Conservation (phyloP, 2,113 vertebrate species). For the Mus spicilegus region DNA sequence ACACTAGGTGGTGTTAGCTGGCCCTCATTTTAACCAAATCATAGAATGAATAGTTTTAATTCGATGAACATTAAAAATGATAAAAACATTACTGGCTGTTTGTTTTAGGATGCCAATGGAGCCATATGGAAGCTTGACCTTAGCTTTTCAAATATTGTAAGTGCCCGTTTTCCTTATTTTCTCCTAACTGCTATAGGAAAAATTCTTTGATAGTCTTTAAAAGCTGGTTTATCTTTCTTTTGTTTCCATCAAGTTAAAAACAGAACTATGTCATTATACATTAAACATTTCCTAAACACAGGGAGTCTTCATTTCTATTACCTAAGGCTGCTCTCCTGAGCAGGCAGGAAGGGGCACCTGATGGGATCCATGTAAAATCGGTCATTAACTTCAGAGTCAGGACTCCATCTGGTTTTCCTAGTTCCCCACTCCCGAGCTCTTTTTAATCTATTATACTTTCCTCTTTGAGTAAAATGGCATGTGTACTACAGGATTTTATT, state of each 20-base stretch:
- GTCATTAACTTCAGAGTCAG: background rate
- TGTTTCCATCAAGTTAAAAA: conserved; percentile 26
- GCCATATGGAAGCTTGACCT: conserved; percentile 97
- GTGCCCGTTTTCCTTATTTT: conserved; percentile 71
- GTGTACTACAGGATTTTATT: background rate
- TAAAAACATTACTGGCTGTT: conserved; percentile 7
- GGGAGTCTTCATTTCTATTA: background rate
- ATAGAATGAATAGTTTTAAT: conserved; percentile 47
- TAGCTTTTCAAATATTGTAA: conserved; percentile 94
- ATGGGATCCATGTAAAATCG: background rate
- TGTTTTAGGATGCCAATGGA: conserved; percentile 92
- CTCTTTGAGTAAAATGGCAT: background rate
- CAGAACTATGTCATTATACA: background rate
- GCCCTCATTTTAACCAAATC: conserved; percentile 10
- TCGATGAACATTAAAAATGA: conserved; percentile 37
- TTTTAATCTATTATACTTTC: background rate
- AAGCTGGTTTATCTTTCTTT: conserved; percentile 24
- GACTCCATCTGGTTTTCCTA: background rate
- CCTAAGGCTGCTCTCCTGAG: background rate
- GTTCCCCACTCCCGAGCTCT: background rate
- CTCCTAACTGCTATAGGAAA: conserved; percentile 10
- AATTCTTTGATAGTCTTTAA: background rate
- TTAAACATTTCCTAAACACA: background rate
- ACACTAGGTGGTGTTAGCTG: conserved; percentile 21
- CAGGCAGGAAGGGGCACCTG: background rate